Percentiles rank a stretch among this genome's conserved stretches.
Evolutionary conservation across 2,113 vertebrate genomes (phyloP).

Genomic region (Lasiurus borealis): DNA sequence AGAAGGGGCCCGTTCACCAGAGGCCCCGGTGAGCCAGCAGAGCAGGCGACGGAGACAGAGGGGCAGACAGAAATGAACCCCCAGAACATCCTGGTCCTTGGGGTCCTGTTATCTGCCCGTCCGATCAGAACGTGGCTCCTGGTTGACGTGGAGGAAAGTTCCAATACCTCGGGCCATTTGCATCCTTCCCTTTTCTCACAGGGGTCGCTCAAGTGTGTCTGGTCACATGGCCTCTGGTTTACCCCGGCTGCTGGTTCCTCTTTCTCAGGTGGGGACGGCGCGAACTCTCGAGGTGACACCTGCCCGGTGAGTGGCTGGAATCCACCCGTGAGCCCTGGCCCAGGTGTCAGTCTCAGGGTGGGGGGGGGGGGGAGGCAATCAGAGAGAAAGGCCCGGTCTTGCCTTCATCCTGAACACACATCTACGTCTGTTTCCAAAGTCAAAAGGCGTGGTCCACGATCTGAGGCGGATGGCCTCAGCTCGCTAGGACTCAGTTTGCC

Average conservation of each 20-base stretch:
- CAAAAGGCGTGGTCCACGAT: background rate
- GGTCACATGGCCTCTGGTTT: slow-evolving; percentile 21
- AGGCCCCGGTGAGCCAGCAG: background rate
- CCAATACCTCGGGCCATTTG: slow-evolving; percentile 57
- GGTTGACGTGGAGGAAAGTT: slow-evolving; percentile 75
- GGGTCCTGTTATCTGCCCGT: slow-evolving; percentile 28
- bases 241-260: slow-evolving; percentile 64
- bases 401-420: background rate
- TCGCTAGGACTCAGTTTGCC: background rate
- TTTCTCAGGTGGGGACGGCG: slow-evolving; percentile 58
- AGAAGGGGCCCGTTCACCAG: background rate
- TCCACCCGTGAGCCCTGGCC: background rate
- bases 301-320: background rate
- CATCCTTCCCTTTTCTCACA: slow-evolving; percentile 76
- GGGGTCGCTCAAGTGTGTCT: slow-evolving; percentile 51
- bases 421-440: background rate
- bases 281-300: background rate
- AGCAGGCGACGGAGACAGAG: background rate
- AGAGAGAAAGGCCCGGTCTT: background rate
- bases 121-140: slow-evolving; percentile 71
- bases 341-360: background rate
- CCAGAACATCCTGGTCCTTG: background rate
- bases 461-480: background rate
- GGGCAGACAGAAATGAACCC: slow-evolving; percentile 25
- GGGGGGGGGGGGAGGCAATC: background rate